phyloP scores from a whole-genome alignment of 1,140 invertebrate species.

The Rhynchophorus ferrugineus region DNA sequence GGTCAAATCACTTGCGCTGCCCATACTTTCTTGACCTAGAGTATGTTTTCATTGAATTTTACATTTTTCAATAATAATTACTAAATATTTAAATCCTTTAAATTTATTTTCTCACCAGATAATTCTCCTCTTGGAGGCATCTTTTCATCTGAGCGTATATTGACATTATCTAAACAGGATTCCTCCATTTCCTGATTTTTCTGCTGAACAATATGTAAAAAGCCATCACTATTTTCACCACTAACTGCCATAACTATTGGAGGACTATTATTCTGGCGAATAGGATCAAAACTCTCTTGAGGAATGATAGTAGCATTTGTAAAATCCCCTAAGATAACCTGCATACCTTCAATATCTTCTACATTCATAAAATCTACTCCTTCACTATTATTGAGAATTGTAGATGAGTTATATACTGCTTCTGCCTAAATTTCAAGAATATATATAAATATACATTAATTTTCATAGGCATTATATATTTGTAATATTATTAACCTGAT shows the following conservation, averaged over 20 bases:
- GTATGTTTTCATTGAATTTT: neutral
- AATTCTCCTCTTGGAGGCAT: constrained; percentile 77
- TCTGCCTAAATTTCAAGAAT: too few relatives aligned
- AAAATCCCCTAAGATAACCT: constrained; percentile 34
- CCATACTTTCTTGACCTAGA: constrained; percentile 66
- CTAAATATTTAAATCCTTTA: neutral
- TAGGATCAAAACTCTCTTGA: constrained; percentile 31
- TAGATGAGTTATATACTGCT: constrained; percentile 28
- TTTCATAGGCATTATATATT: too few relatives aligned
- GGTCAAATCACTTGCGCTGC: constrained; percentile 39
- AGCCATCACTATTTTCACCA: constrained; percentile 17
- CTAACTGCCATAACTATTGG: constrained; percentile 34
- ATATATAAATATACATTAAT: too few relatives aligned
- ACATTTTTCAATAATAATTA: neutral
- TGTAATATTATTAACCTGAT: constrained; percentile 11
- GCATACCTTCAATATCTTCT: constrained; percentile 35
- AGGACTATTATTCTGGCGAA: constrained; percentile 20
- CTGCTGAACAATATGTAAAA: constrained; percentile 22
- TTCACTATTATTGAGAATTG: constrained; percentile 30
- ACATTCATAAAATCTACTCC: constrained; percentile 33
- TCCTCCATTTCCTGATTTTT: constrained; percentile 48
- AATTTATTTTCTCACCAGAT: constrained; percentile 43
- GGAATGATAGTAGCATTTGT: constrained; percentile 27
- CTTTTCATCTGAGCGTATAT: constrained; percentile 73
- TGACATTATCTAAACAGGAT: constrained; percentile 53